Evolutionary conservation across 2,888 invertebrate genomes (phyloP).

Genomic region (Parnassius smintheus): DNA sequence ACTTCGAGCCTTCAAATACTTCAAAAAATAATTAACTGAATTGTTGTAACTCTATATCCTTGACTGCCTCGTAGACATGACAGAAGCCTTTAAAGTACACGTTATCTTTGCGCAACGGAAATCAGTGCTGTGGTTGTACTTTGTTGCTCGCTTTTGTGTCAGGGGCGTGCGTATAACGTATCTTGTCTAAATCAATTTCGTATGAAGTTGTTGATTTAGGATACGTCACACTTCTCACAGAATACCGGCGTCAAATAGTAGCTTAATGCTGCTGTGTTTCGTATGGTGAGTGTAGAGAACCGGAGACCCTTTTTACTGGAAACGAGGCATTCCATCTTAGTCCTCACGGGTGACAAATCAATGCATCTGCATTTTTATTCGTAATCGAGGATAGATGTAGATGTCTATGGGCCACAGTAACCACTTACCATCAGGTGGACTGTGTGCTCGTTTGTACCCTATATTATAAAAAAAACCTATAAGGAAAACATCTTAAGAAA

Average conservation of each 20-base stretch:
- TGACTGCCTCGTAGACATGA: conserved; percentile 5
- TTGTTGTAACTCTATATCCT: conserved; percentile 6
- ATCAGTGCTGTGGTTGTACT: conserved; percentile 15
- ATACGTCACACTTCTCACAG: background rate
- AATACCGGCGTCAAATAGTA: too few relatives aligned
- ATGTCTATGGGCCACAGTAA: too few relatives aligned
- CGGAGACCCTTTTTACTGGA: too few relatives aligned
- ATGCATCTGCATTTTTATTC: too few relatives aligned
- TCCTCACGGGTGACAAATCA: too few relatives aligned
- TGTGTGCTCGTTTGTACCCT: background rate
- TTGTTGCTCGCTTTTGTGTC: conserved; percentile 16
- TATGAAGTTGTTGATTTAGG: background rate
- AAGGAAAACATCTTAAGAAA: background rate
- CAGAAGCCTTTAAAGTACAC: conserved; percentile 20
- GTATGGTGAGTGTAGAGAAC: too few relatives aligned
- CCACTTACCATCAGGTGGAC: too few relatives aligned
- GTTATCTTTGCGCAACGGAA: conserved; percentile 20
- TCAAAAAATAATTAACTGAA: background rate
- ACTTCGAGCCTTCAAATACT: too few relatives aligned
- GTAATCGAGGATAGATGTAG: too few relatives aligned
- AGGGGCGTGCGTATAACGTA: conserved; percentile 10
- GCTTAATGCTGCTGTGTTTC: too few relatives aligned
- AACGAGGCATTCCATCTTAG: too few relatives aligned
- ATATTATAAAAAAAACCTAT: too few relatives aligned
- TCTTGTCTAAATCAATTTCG: background rate